Evolutionary conservation across 2,113 vertebrate species (phyloP), one percentile per base, ranked within the genome.

Genomic region (Gopherus flavomarginatus): DNA sequence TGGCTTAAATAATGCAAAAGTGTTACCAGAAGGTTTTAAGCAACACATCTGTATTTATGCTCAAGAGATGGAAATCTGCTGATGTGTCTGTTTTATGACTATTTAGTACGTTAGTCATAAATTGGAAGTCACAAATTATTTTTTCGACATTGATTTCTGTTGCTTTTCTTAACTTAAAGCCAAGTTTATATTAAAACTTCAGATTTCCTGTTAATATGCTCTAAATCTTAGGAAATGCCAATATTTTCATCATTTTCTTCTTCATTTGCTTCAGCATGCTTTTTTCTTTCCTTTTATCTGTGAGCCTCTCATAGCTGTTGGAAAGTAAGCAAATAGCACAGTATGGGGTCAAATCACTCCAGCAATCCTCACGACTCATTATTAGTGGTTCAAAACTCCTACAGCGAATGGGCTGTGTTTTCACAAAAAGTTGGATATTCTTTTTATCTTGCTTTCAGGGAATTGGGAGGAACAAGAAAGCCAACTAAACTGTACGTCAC

Each of bases 121-220:
- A 87, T 29, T 42, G 83, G 83, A 81, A 86, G 57, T 50, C 91
- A 88, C 56, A 90, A 95, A 96, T 92, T 85, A 87, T 87, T 90
- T 88, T 95, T 93, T 81, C 47, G 91, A 96, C 88, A 93, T 86
- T 11, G 75, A 82, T 93, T 27, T 91, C 90, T 87, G n/a, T 49
- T 95, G 89, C 59, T 96, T 94, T 97, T 93, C 92, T 93, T 94
- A 92, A 94, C 69, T 93, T 92, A 91, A 97, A 96, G 47, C 26
- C 85, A 87, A 44, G n/a, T 77, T 85, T 77, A 91, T 95, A 88
- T 94, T 97, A 96, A 97, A 95, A 85, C 31, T 92, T 92, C 75
- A 93, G 92, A 96, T 97, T 97, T 86, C 92, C 94, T 92, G 89
- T 88, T 96, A 69, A 83, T 47, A 54, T 87, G 79, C 26, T 81